phyloP scores from a whole-genome alignment of 2,113 vertebrate species.

The Charina bottae region DNA sequence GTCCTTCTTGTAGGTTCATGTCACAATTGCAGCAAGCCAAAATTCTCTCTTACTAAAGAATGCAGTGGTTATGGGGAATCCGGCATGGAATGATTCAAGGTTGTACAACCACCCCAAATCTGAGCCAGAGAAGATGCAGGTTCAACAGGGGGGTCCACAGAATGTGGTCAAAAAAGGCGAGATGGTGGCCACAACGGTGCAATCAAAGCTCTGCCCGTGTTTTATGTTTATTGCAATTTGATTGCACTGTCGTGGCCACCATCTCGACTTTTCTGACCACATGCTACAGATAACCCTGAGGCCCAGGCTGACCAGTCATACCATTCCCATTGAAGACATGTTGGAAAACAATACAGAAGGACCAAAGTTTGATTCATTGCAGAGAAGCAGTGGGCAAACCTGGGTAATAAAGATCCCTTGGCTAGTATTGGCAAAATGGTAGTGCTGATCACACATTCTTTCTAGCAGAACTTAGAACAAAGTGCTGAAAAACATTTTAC shows the following conservation, averaged over 20 bases:
- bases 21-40: constrained; percentile 45
- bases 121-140: constrained; percentile 59
- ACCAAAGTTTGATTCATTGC: not conserved
- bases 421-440: not conserved
- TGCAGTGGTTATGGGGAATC: constrained; percentile 61
- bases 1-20: not conserved
- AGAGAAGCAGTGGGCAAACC: not conserved
- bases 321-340: too few relatives aligned
- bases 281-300: too few relatives aligned
- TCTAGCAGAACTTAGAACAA: not conserved
- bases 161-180: too few relatives aligned
- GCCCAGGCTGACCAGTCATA: too few relatives aligned
- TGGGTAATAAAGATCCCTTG: not conserved
- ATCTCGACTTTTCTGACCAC: not conserved
- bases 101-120: constrained; percentile 40
- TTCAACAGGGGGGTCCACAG: not conserved
- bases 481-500: not conserved
- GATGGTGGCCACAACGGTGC: too few relatives aligned
- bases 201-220: not conserved
- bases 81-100: constrained; percentile 28
- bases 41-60: constrained; percentile 72
- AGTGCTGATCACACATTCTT: not conserved
- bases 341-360: too few relatives aligned
- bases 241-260: too few relatives aligned
- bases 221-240: too few relatives aligned